Evolutionary conservation across 2,888 invertebrate genomes (phyloP).

Genomic region (Caenorhabditis sp.): DNA sequence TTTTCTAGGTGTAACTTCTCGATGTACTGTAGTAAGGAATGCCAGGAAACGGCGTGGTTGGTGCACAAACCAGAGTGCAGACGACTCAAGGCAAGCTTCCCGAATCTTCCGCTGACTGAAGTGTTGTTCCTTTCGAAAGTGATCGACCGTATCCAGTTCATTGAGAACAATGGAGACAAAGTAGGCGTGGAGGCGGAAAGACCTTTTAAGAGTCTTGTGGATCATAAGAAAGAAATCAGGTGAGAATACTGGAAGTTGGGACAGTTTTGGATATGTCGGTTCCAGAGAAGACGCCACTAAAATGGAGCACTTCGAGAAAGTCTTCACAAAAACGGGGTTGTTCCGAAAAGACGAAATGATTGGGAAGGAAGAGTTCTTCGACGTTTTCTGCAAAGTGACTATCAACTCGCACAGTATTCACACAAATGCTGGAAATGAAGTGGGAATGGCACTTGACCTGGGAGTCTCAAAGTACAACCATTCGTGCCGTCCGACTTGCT

Average conservation of each 20-base stretch:
- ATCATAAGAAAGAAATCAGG: conserved; percentile 71
- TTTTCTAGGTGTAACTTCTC: conserved; percentile 59
- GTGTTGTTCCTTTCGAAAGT: conserved; percentile 76
- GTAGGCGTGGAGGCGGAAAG: conserved; percentile 72
- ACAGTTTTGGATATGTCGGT: no score
- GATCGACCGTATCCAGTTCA: conserved; percentile 72
- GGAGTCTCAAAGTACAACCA: conserved; percentile 77
- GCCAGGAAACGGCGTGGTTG: conserved; percentile 74
- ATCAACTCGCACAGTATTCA: conserved; percentile 79
- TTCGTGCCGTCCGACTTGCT: conserved; percentile 75
- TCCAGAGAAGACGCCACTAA: conserved; percentile 66
- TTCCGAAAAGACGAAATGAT: conserved; percentile 71
- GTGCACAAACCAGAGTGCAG: conserved; percentile 74
- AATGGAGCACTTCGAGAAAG: conserved; percentile 76
- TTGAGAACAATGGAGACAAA: conserved; percentile 74
- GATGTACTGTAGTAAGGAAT: conserved; percentile 75
- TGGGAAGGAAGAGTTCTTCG: conserved; percentile 67
- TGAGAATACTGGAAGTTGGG: no score
- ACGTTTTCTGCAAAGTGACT: conserved; percentile 74
- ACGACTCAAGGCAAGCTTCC: conserved; percentile 75
- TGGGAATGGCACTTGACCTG: conserved; percentile 77
- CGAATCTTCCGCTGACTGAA: conserved; percentile 78
- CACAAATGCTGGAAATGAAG: conserved; percentile 75
- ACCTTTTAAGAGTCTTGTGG: conserved; percentile 65
- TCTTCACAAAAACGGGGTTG: conserved; percentile 68